phyloP scores from a whole-genome alignment of 2,888 invertebrate species.

The Hoplodrina ambigua region DNA sequence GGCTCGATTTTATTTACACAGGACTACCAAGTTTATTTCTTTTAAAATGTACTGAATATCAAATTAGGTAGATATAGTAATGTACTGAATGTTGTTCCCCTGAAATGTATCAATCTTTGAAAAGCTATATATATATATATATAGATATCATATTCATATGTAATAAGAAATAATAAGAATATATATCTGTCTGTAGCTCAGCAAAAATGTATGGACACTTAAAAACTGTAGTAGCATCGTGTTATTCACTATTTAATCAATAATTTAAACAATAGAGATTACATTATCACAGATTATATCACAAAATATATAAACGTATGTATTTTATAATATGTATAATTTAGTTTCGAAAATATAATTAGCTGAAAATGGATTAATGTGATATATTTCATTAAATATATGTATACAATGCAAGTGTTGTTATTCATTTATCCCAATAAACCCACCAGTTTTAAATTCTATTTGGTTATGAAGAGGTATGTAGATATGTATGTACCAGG shows the following conservation, averaged over 20 bases:
- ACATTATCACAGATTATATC: slow-evolving; percentile 21
- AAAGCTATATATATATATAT: slow-evolving; percentile 15
- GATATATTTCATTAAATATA: slow-evolving; percentile 69
- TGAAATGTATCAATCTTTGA: slow-evolving; percentile 21
- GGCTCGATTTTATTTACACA: not conserved
- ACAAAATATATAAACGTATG: slow-evolving; percentile 43
- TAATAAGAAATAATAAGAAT: not conserved
- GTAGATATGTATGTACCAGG: too few species aligned
- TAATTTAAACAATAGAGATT: slow-evolving; percentile 16
- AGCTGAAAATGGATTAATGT: slow-evolving; percentile 63
- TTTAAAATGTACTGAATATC: slow-evolving; percentile 29
- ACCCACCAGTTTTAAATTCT: too few species aligned
- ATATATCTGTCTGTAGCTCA: slow-evolving; percentile 13
- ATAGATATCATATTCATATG: too few species aligned
- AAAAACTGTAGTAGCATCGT: slow-evolving; percentile 26
- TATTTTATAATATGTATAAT: slow-evolving; percentile 57
- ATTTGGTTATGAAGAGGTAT: too few species aligned
- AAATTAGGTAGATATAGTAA: slow-evolving; percentile 30
- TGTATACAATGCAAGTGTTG: slow-evolving; percentile 71
- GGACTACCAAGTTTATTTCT: slow-evolving; percentile 3
- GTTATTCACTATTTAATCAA: slow-evolving; percentile 6
- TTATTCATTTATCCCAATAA: slow-evolving; percentile 56
- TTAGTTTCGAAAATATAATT: slow-evolving; percentile 49
- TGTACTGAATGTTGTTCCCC: slow-evolving; percentile 36
- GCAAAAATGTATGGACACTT: slow-evolving; percentile 4